These are phyloP conservation scores for Diarsia brunnea DNA, from an alignment of 2,888 invertebrate species.

Conservation along the genomic window DNA sequence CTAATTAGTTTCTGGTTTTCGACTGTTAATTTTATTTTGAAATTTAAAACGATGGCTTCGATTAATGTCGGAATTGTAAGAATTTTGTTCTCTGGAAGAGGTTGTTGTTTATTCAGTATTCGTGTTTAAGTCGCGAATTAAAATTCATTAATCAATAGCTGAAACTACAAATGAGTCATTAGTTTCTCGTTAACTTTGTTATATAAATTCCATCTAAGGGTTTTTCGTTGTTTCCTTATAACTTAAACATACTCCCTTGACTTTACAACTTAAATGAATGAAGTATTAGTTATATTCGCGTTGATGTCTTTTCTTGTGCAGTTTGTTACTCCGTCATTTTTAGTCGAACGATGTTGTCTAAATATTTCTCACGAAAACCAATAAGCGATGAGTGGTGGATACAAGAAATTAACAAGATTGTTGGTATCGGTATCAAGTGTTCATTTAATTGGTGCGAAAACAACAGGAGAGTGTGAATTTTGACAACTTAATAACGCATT, in stretches of 20 bases:
- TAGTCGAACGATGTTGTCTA: slow-evolving; percentile 38
- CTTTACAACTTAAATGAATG: slow-evolving; percentile 20
- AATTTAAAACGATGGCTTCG: slow-evolving; percentile 68
- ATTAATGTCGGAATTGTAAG: slow-evolving; percentile 70
- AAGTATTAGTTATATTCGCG: not conserved
- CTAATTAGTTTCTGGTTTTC: slow-evolving; percentile 72
- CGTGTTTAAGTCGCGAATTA: slow-evolving; percentile 71
- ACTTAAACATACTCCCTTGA: slow-evolving; percentile 21
- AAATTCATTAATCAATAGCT: slow-evolving; percentile 76
- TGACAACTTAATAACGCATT: slow-evolving; percentile 73
- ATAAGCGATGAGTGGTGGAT: slow-evolving; percentile 68
- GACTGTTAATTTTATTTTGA: slow-evolving; percentile 66
- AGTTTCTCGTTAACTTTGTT: slow-evolving; percentile 63
- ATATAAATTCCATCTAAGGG: slow-evolving; percentile 34
- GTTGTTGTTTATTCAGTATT: slow-evolving; percentile 71
- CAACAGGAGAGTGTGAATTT: slow-evolving; percentile 71
- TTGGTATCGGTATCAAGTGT: slow-evolving; percentile 67
- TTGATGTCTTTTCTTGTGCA: slow-evolving; percentile 28
- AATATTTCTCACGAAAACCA: slow-evolving; percentile 55
- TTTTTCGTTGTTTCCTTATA: slow-evolving; percentile 38
- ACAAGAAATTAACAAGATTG: slow-evolving; percentile 74
- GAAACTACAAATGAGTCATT: slow-evolving; percentile 63
- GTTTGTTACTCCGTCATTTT: slow-evolving; percentile 24
- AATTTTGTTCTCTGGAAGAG: slow-evolving; percentile 71
- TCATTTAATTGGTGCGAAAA: slow-evolving; percentile 73